Evolutionary conservation across 2,113 vertebrate genomes (phyloP).

Genomic region (Chlorocebus sabaeus): DNA sequence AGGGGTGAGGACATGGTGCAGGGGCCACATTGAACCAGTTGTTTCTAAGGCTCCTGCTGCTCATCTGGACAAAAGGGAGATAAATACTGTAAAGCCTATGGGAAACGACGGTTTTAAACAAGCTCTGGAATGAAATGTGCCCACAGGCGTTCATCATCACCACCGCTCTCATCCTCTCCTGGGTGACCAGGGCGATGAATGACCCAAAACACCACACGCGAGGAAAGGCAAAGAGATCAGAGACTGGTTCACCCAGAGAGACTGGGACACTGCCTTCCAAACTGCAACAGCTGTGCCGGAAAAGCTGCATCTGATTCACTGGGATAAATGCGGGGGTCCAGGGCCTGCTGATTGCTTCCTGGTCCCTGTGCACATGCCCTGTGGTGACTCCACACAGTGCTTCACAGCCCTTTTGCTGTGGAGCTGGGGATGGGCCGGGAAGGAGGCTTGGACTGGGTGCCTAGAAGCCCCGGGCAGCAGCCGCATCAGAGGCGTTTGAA

Average conservation of each 20-base stretch:
- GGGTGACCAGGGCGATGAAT: not conserved
- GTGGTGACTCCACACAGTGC: rapidly evolving
- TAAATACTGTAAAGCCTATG: rapidly evolving
- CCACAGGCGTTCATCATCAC: rapidly evolving
- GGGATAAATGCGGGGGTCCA: rapidly evolving
- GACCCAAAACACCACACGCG: rapidly evolving
- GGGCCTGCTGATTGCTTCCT: not conserved
- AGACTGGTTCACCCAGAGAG: not conserved
- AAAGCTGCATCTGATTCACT: rapidly evolving
- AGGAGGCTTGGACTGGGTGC: rapidly evolving
- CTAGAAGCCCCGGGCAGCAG: rapidly evolving
- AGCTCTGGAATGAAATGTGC: rapidly evolving
- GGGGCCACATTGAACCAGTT: not conserved
- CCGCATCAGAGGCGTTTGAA: not conserved
- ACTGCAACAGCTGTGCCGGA: not conserved
- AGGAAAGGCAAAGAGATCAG: rapidly evolving
- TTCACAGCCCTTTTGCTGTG: rapidly evolving
- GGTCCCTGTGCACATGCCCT: rapidly evolving
- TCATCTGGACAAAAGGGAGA: not conserved
- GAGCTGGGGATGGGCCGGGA: rapidly evolving
- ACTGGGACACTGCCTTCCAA: rapidly evolving
- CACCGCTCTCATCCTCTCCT: rapidly evolving
- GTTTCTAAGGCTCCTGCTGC: not conserved
- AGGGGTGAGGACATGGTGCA: rapidly evolving
- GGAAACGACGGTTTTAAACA: rapidly evolving